These are phyloP conservation scores for Chrysemys picta DNA, from an alignment of 2,113 vertebrate genomes.

Conservation along the genomic window DNA sequence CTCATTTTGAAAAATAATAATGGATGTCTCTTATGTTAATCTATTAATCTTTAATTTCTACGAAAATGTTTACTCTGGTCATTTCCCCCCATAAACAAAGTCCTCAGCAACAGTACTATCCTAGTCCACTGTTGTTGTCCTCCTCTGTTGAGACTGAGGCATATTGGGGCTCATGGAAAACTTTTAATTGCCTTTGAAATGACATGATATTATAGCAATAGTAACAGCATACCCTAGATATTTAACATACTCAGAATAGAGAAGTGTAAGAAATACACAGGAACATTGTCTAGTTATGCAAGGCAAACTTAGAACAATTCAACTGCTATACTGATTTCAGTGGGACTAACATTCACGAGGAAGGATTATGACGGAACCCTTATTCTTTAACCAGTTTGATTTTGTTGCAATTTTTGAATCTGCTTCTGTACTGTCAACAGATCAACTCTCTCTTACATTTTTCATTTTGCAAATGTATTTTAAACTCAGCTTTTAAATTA, in stretches of 20 bases:
- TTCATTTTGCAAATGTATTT: background rate
- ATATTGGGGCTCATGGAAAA: background rate
- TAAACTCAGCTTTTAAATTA: background rate
- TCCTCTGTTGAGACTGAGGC: background rate
- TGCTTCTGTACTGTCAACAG: conserved; percentile 4
- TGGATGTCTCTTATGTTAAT: background rate
- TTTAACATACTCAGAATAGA: conserved; percentile 32
- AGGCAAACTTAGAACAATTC: background rate
- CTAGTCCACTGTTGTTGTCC: accelerated
- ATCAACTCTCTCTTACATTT: background rate
- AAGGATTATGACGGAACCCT: background rate
- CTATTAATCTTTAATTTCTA: background rate
- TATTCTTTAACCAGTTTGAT: background rate
- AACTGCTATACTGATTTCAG: background rate
- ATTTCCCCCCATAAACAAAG: accelerated
- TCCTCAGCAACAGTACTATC: background rate
- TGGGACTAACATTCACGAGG: background rate
- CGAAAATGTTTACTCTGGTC: background rate
- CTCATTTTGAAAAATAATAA: accelerated
- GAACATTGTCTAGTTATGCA: background rate
- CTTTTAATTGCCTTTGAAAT: background rate
- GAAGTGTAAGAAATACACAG: background rate
- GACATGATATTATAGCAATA: background rate
- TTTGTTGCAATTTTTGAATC: background rate
- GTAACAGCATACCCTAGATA: background rate